phyloP scores from a whole-genome alignment of 2,797 vertebrate genomes.

The Phrynocephalus guinanensis region DNA sequence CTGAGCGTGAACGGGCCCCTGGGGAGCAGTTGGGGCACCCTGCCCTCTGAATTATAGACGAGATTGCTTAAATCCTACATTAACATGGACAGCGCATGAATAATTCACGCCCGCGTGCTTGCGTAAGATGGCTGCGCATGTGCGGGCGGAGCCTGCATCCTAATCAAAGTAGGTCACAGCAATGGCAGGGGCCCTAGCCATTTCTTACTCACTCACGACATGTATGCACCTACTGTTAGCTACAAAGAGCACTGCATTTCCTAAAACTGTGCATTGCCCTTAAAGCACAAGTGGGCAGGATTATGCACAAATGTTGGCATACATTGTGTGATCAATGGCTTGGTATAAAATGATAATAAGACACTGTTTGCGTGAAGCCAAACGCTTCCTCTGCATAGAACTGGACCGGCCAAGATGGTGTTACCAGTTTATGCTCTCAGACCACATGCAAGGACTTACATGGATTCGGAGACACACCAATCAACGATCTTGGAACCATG shows the following conservation, averaged over 20 bases:
- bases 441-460: not conserved
- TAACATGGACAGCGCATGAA: conserved; percentile 70
- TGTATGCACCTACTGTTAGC: not conserved
- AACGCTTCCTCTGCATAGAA: not conserved
- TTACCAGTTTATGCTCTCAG: not conserved
- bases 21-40: not conserved
- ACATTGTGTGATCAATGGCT: not conserved
- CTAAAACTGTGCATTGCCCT: not conserved
- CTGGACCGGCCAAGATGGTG: not conserved
- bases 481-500: no score
- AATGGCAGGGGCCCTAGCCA: conserved; percentile 7
- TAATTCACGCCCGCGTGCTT: conserved; percentile 68
- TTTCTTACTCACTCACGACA: not conserved
- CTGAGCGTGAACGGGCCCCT: conserved; percentile 29
- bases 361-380: not conserved
- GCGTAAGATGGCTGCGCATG: not conserved
- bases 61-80: conserved; percentile 62
- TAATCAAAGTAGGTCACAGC: conserved; percentile 72
- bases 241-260: no score
- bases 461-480: not conserved
- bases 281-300: not conserved
- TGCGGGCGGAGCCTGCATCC: conserved; percentile 53
- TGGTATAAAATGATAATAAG: not conserved
- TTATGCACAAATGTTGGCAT: not conserved
- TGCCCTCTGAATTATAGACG: conserved; percentile 75